These are phyloP conservation scores for Chionis minor DNA, from an alignment of 2,113 vertebrate species.

Conservation along the genomic window DNA sequence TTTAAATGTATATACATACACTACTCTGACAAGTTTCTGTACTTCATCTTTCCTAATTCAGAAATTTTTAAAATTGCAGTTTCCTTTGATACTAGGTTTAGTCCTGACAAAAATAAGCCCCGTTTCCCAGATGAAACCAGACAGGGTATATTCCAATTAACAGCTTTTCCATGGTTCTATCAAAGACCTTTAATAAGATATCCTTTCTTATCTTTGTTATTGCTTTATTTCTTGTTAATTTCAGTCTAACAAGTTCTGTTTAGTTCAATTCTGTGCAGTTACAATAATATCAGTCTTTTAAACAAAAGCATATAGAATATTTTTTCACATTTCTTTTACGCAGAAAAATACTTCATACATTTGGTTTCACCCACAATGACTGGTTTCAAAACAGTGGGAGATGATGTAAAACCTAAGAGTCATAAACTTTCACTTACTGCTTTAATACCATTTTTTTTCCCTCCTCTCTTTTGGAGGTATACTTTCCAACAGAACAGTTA, in stretches of 20 bases:
- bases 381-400: not conserved
- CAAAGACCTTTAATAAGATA: not conserved
- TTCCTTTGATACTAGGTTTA: not conserved
- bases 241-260: not conserved
- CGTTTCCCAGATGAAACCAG: not conserved
- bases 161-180: not conserved
- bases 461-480: not conserved
- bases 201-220: not conserved
- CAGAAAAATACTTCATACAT: not conserved
- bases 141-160: not conserved
- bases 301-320: not conserved
- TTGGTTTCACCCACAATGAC: rapidly evolving
- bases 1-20: not conserved
- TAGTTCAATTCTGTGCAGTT: not conserved
- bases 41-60: not conserved
- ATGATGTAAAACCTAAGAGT: not conserved
- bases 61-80: not conserved
- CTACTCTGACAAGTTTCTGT: not conserved
- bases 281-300: not conserved
- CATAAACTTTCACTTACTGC: not conserved
- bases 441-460: not conserved
- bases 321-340: not conserved
- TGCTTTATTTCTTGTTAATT: not conserved
- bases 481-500: not conserved
- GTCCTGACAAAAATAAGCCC: not conserved